These are phyloP conservation scores for Passer montanus DNA, from an alignment of 2,113 vertebrate genomes.

Conservation along the genomic window DNA sequence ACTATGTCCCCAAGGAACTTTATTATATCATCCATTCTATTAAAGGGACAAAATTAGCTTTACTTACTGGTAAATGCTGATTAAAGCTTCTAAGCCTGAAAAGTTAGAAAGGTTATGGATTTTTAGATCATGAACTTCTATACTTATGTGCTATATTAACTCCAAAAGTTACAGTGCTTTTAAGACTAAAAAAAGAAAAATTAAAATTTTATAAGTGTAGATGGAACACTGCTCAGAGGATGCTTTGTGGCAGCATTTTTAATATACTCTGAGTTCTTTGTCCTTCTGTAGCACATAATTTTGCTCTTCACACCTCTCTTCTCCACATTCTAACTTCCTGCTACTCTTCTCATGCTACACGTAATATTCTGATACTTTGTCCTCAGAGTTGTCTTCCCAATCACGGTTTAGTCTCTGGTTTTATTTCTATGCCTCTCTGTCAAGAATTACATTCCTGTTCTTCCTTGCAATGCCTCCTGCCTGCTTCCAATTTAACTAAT, in stretches of 20 bases:
- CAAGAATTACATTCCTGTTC: neutral
- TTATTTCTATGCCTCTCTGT: neutral
- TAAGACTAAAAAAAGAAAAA: neutral
- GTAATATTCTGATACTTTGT: neutral
- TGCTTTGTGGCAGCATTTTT: neutral
- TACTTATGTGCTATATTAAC: neutral
- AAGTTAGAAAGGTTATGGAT: neutral
- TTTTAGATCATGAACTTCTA: neutral
- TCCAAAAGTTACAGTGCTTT: neutral
- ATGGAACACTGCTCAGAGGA: neutral
- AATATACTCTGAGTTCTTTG: neutral
- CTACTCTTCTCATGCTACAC: neutral
- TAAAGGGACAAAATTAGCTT: neutral
- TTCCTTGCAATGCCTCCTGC: neutral
- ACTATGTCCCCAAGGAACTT: neutral
- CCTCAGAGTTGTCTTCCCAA: neutral
- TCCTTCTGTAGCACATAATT: neutral
- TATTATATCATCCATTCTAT: neutral
- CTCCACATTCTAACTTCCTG: neutral
- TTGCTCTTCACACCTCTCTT: neutral
- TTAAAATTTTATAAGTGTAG: neutral
- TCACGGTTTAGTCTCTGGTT: neutral
- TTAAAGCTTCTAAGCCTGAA: neutral
- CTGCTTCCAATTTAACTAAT: neutral
- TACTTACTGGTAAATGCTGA: neutral